Base-by-base conservation (phyloP, 2,797 vertebrate species). In the Brachyalestes nurse region DNA sequence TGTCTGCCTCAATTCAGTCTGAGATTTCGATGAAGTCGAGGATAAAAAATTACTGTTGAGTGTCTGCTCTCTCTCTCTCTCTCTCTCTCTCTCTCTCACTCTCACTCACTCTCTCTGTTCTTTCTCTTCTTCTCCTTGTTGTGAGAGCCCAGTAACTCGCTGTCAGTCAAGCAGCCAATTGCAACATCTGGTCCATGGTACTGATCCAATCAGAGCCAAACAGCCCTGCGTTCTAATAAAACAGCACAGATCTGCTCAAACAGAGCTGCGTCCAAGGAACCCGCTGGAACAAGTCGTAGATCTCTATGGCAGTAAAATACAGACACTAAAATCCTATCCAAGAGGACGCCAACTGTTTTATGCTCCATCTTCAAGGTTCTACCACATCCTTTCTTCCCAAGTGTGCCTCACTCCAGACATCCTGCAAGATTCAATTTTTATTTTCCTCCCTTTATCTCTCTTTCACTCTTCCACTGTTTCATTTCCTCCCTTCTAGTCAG, bases 141-240 rank as follows among this genome's bases (percentile, higher is more conserved):
- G 55, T 64, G 19, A 19, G 6, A 75, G 72, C 82, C 65, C 61
- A 45, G 77, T 19, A 66, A 79, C 77, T 72, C 55, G 76, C n/a
- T 69, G 64, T 42, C 4, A 70, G 76, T 25, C 64, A 19, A 23
- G 42, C 55, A 70, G 21, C 77, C 71, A 83, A 79, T 79, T 21
- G 10, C 21, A 64, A 28, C 25, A 8, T 76, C 57, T 3, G 0
- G 7, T n/a, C 77, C 47, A 49, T 25, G 23, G 55, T 23, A 53
- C 55, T 62, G 53, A 19, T 69, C 81, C 70, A 62, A 75, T 75
- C 81, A 70, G 58, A 65, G 40, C 21, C 25, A 55, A 49, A 53
- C 55, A 4, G 69, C 70, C 5, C 5, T 34, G 73, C 71, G 55
- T 58, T 49, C 66, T 69, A 72, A 51, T 58, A 51, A 75, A 51